Evolutionary conservation across 2,888 invertebrate genomes (phyloP).

Genomic region (Cecidostiba fungosa): DNA sequence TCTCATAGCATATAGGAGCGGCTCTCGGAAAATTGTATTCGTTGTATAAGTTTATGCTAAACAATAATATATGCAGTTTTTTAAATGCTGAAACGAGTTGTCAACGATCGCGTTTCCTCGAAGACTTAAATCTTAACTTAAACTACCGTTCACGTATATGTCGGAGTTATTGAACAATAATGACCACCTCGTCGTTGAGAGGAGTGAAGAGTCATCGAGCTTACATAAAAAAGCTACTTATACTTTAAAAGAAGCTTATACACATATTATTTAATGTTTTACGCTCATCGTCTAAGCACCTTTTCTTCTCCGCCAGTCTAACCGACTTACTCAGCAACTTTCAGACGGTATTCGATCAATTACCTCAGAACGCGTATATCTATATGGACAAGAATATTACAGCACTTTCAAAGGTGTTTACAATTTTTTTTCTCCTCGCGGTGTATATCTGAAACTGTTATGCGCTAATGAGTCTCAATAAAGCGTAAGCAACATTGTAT

Average conservation of each 20-base stretch:
- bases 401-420: neutral
- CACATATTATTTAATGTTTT: neutral
- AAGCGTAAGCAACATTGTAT: too few relatives aligned
- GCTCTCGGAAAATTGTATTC: too few relatives aligned
- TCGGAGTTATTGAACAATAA: neutral
- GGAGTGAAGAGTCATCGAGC: neutral
- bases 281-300: conserved; percentile 5
- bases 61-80: too few relatives aligned
- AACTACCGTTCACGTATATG: neutral
- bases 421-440: neutral
- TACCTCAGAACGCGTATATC: neutral
- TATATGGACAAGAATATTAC: neutral
- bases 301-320: conserved; percentile 1
- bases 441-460: too few relatives aligned
- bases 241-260: conserved; percentile 5
- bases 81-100: neutral
- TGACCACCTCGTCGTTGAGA: neutral
- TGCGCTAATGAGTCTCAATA: too few relatives aligned
- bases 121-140: neutral
- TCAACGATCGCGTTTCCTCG: neutral
- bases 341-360: neutral
- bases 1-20: too few relatives aligned
- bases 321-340: conserved; percentile 5
- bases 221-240: neutral
- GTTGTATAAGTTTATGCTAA: too few relatives aligned